Conservation (phyloP, 2,113 vertebrate genomes). For the Pterocles burchelli region DNA sequence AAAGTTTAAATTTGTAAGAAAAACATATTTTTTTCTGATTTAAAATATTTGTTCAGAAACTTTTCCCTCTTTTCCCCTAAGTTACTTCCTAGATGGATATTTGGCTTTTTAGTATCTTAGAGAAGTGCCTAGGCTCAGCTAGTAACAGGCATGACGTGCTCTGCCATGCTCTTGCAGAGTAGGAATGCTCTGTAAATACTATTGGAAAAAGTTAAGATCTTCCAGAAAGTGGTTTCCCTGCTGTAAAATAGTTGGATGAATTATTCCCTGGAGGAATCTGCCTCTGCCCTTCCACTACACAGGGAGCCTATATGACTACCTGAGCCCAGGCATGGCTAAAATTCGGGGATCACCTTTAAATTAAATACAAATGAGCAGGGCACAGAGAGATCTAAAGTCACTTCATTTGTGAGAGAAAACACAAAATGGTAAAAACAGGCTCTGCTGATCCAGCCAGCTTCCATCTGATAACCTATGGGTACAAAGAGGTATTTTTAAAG, state of each 20-base stretch:
- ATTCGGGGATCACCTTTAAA: neutral
- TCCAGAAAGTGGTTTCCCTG: neutral
- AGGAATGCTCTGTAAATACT: neutral
- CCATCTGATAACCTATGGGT: neutral
- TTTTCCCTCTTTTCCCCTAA: neutral
- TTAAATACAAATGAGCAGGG: neutral
- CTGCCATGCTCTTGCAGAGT: neutral
- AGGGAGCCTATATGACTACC: neutral
- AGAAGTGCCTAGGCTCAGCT: neutral
- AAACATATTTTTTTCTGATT: neutral
- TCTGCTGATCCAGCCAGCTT: neutral
- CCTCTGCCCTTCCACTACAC: neutral
- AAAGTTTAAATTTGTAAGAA: neutral
- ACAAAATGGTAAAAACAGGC: neutral
- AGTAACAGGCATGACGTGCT: neutral
- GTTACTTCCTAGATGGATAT: neutral
- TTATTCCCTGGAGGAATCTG: constrained; percentile 2
- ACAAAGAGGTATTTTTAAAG: constrained; percentile 11
- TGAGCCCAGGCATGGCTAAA: neutral
- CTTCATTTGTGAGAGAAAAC: neutral
- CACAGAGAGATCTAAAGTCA: neutral
- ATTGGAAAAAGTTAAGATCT: neutral
- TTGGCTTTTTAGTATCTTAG: neutral
- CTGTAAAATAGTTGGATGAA: neutral
- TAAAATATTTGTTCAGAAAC: neutral